Conservation (phyloP, 2,888 invertebrate species). For the Protophormia terraenovae region DNA sequence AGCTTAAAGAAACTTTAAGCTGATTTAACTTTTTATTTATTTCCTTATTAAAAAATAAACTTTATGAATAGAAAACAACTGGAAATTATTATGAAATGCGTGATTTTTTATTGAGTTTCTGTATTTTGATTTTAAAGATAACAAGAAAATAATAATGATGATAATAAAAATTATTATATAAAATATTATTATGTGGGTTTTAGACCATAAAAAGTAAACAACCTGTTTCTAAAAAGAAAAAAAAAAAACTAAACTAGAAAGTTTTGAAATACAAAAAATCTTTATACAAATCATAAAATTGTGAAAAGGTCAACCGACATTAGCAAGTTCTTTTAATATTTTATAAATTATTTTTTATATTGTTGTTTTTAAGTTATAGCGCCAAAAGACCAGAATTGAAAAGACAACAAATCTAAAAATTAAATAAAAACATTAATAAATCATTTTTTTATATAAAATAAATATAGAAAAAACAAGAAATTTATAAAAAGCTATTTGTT, state of each 20-base stretch:
- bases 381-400: conserved; percentile 31
- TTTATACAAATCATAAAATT: neutral
- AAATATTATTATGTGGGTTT: conserved; percentile 28
- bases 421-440: conserved; percentile 61
- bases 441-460: conserved; percentile 46
- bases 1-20: too few relatives aligned
- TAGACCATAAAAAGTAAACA: conserved; percentile 15
- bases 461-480: neutral
- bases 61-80: neutral
- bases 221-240: too few relatives aligned
- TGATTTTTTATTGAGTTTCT: neutral
- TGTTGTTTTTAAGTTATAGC: too few relatives aligned
- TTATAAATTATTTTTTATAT: conserved; percentile 15
- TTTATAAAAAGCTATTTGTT: conserved; percentile 8
- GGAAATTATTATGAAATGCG: too few relatives aligned
- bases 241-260: conserved; percentile 29
- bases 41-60: neutral
- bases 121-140: neutral
- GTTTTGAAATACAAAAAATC: neutral
- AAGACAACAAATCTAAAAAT: conserved; percentile 34
- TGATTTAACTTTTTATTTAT: neutral
- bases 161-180: conserved; percentile 5
- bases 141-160: neutral
- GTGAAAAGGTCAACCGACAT: conserved; percentile 43
- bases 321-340: conserved; percentile 29